phyloP scores from a whole-genome alignment of 2,113 vertebrate species.

The Pelobates fuscus region DNA sequence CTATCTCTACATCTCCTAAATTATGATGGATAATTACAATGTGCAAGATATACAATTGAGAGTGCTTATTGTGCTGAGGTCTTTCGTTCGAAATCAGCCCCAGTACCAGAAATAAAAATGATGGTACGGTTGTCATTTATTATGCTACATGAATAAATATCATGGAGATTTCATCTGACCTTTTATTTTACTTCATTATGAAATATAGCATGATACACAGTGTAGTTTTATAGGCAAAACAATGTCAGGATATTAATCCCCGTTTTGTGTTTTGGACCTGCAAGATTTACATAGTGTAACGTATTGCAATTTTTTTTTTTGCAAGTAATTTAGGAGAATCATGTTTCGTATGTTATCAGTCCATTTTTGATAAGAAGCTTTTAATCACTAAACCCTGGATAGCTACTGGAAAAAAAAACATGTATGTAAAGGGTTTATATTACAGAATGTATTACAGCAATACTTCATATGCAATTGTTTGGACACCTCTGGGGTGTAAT shows the following conservation, averaged over 20 bases:
- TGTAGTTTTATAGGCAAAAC: slow-evolving; percentile 49
- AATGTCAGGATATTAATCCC: slow-evolving; percentile 50
- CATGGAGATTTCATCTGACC: slow-evolving; percentile 48
- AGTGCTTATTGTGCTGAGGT: slow-evolving; percentile 1
- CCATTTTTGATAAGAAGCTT: slow-evolving; percentile 28
- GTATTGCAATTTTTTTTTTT: slow-evolving; percentile 9
- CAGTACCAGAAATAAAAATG: slow-evolving; percentile 33
- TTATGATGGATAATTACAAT: slow-evolving; percentile 37
- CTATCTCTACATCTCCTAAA: slow-evolving; percentile 45
- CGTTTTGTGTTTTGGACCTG: slow-evolving; percentile 50
- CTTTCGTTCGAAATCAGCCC: slow-evolving; percentile 18
- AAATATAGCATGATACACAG: slow-evolving; percentile 48
- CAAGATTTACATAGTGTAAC: slow-evolving; percentile 47
- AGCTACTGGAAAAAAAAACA: slow-evolving; percentile 17
- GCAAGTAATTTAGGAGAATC: slow-evolving; percentile 26
- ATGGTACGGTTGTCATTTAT: slow-evolving; percentile 36
- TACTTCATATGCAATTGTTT: slow-evolving; percentile 41
- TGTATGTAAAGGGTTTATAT: slow-evolving; percentile 35
- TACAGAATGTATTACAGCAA: slow-evolving; percentile 39
- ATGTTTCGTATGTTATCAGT: slow-evolving; percentile 31
- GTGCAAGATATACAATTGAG: slow-evolving; percentile 8
- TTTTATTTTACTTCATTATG: slow-evolving; percentile 50
- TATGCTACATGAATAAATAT: slow-evolving; percentile 49
- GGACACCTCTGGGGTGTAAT: slow-evolving; percentile 40
- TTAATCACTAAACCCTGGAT: slow-evolving; percentile 36